These are phyloP conservation scores for Drosophila willistoni DNA, from an alignment of 1,140 invertebrate genomes.

Conservation along the genomic window DNA sequence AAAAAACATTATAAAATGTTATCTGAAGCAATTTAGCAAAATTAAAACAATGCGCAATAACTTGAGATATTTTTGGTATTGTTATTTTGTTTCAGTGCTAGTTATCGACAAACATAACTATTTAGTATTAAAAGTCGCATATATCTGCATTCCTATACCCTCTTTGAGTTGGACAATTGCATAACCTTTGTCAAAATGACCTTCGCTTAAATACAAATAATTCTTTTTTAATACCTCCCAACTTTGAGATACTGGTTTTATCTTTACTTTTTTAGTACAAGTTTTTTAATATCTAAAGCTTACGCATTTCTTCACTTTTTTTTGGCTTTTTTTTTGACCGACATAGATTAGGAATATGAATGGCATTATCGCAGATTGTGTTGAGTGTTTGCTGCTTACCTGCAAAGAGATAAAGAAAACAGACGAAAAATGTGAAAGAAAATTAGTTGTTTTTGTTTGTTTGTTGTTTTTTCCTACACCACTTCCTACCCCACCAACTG, in stretches of 20 bases:
- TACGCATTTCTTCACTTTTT: constrained; percentile 34
- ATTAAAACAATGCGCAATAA: too few species aligned
- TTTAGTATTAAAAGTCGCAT: too few species aligned
- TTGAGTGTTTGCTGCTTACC: constrained; percentile 53
- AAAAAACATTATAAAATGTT: too few species aligned
- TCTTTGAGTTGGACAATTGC: not conserved
- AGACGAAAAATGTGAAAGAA: constrained; percentile 40
- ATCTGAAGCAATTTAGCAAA: too few species aligned
- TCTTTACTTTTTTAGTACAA: not conserved
- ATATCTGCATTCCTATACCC: too few species aligned
- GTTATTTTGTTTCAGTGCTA: too few species aligned
- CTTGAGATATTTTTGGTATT: too few species aligned
- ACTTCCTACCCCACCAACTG: not conserved
- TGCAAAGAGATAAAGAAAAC: constrained; percentile 66
- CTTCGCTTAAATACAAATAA: not conserved
- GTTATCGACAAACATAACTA: too few species aligned
- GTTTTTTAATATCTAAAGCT: constrained; percentile 41
- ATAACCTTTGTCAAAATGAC: constrained; percentile 20
- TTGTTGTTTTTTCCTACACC: not conserved
- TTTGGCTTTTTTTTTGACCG: constrained; percentile 38
- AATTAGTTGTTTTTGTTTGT: constrained; percentile 20
- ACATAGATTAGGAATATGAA: constrained; percentile 60
- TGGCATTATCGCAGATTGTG: constrained; percentile 47
- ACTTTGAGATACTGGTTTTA: not conserved
- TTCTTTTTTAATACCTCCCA: not conserved